A percentile compares a stretch with the other conserved stretches of the same genome.
Evolutionary conservation across 2,797 vertebrate species (phyloP).

Genomic region (Chaetodon trifasciatus): DNA sequence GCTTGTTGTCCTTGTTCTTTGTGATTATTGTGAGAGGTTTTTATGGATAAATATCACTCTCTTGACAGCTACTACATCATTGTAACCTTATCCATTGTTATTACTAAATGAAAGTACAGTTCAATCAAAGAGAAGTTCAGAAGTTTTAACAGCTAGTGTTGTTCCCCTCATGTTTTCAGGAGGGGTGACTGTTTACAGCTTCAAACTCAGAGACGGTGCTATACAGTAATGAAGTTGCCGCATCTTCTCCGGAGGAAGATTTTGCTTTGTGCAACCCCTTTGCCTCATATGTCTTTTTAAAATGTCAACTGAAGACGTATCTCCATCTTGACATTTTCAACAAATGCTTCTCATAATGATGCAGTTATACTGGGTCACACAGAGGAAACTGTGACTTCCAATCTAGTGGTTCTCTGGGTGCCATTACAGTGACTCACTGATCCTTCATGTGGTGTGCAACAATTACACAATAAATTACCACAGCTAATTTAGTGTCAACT

Average conservation of each 20-base stretch:
- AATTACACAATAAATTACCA: constrained; percentile 47
- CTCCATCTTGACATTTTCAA: constrained; percentile 58
- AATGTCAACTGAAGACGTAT: constrained; percentile 61
- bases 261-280: constrained; percentile 27
- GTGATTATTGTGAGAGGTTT: constrained; percentile 18
- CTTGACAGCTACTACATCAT: not conserved
- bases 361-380: constrained; percentile 24
- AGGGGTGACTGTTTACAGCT: constrained; percentile 25
- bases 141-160: constrained; percentile 8
- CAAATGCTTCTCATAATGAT: constrained; percentile 50
- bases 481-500: constrained; percentile 43
- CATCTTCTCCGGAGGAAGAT: constrained; percentile 14
- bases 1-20: constrained; percentile 19
- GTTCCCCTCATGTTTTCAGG: constrained; percentile 16
- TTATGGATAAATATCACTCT: constrained; percentile 15
- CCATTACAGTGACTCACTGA: constrained; percentile 35
- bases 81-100: constrained; percentile 39
- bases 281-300: constrained; percentile 43
- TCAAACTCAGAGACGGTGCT: constrained; percentile 1
- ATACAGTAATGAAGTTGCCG: constrained; percentile 35
- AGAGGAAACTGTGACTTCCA: constrained; percentile 35
- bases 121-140: constrained; percentile 50
- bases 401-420: constrained; percentile 13
- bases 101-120: constrained; percentile 40
- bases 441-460: constrained; percentile 13